Conservation (phyloP, 1,140 invertebrate genomes). For the Grapholita molesta region DNA sequence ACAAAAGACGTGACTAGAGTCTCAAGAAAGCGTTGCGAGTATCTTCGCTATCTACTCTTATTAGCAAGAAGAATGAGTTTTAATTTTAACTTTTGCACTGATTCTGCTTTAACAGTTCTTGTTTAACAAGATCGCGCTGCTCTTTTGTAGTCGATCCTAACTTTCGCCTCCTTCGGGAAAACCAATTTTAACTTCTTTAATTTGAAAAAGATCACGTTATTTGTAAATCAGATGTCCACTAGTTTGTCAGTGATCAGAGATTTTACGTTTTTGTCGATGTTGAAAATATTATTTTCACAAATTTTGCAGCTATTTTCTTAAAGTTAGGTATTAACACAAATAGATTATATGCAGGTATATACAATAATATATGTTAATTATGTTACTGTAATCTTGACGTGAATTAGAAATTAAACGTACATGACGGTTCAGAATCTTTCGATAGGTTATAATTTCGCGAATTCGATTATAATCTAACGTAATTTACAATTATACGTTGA, state of each 20-base stretch:
- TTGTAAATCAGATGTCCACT: conserved; percentile 25
- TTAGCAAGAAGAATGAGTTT: conserved; percentile 49
- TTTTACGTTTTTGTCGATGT: neutral
- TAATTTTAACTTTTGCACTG: conserved; percentile 59
- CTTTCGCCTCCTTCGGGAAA: conserved; percentile 37
- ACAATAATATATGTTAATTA: too few species aligned
- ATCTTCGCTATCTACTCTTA: conserved; percentile 27
- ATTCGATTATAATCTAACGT: too few species aligned
- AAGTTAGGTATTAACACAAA: too few species aligned
- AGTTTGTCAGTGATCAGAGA: neutral
- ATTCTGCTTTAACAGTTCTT: conserved; percentile 53
- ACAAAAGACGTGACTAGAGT: neutral
- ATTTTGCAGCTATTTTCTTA: neutral
- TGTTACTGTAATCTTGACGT: too few species aligned
- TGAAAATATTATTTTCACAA: neutral
- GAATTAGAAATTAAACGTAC: too few species aligned
- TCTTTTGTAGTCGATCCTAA: conserved; percentile 49
- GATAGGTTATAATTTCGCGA: too few species aligned
- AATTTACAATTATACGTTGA: too few species aligned
- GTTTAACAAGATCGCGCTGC: conserved; percentile 51
- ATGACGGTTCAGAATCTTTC: too few species aligned
- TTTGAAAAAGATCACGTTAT: conserved; percentile 41
- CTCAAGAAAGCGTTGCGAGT: neutral
- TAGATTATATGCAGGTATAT: too few species aligned
- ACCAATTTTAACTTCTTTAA: conserved; percentile 53